Conservation (phyloP, 1,140 invertebrate genomes). For the Drosophila sulfurigaster region DNA sequence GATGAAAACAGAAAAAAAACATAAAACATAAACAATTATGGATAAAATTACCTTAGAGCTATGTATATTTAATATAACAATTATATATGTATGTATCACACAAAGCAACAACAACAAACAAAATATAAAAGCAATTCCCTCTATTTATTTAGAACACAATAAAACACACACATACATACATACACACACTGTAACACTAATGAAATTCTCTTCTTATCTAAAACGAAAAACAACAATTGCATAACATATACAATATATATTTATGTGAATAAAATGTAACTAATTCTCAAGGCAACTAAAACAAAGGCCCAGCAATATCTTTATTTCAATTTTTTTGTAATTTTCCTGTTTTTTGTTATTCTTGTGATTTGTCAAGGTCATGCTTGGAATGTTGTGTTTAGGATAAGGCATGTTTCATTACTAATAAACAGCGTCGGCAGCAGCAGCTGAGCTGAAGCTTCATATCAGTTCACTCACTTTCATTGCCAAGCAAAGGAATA, state of each 20-base stretch:
- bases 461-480: conserved; percentile 35
- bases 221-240: conserved; percentile 53
- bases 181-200: conserved; percentile 54
- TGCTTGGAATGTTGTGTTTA: conserved; percentile 39
- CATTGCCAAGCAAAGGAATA: conserved; percentile 32
- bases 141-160: conserved; percentile 75
- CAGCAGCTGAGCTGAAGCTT: conserved; percentile 10
- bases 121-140: conserved; percentile 69
- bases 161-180: conserved; percentile 37
- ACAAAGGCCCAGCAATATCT: conserved; percentile 13
- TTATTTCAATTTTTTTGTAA: neutral
- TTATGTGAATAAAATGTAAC: conserved; percentile 83
- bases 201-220: conserved; percentile 73
- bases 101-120: conserved; percentile 46
- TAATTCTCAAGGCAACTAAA: conserved; percentile 78
- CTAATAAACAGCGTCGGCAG: conserved; percentile 9
- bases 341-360: conserved; percentile 1
- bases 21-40: neutral
- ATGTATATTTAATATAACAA: conserved; percentile 77
- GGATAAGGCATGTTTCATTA: conserved; percentile 44
- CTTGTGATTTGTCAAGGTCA: conserved; percentile 11
- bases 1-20: conserved; percentile 7
- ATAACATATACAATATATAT: conserved; percentile 77
- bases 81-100: conserved; percentile 57
- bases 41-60: conserved; percentile 50